These are phyloP conservation scores for Nebria salina DNA, from an alignment of 2,888 invertebrate species.

Conservation along the genomic window DNA sequence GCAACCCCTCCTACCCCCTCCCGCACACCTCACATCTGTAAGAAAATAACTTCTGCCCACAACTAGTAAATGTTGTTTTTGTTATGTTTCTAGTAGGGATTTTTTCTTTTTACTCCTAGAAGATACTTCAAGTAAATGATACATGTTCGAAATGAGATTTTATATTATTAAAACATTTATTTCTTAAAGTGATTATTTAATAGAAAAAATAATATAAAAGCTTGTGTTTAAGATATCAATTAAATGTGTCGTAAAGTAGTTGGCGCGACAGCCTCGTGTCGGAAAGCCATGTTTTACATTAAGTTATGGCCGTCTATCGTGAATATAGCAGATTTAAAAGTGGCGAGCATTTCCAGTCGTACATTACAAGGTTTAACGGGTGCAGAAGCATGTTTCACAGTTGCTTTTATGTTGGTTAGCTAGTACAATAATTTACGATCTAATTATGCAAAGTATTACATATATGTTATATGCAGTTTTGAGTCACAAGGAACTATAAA, in stretches of 20 bases:
- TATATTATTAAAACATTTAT: background rate
- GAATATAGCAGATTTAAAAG: too few species aligned
- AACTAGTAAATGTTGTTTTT: constrained; percentile 57
- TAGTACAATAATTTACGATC: constrained; percentile 39
- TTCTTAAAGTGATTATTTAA: too few species aligned
- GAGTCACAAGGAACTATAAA: background rate
- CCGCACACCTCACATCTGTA: constrained; percentile 54
- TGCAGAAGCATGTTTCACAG: constrained; percentile 33
- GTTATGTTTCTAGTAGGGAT: constrained; percentile 46
- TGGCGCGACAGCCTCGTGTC: too few species aligned
- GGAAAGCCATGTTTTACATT: too few species aligned
- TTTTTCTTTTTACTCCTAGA: background rate
- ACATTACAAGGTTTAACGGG: constrained; percentile 40
- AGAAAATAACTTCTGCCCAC: constrained; percentile 54
- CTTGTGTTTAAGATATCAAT: too few species aligned
- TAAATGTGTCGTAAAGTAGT: too few species aligned
- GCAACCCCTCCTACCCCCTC: background rate
- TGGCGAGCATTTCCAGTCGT: constrained; percentile 29
- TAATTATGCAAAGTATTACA: constrained; percentile 39
- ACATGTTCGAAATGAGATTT: background rate
- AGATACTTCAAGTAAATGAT: background rate
- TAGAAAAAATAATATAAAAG: too few species aligned
- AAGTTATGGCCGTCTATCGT: too few species aligned
- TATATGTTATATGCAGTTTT: too few species aligned
- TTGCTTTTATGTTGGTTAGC: constrained; percentile 13